Conservation (phyloP, 2,113 vertebrate species). For the Cervus canadensis region DNA sequence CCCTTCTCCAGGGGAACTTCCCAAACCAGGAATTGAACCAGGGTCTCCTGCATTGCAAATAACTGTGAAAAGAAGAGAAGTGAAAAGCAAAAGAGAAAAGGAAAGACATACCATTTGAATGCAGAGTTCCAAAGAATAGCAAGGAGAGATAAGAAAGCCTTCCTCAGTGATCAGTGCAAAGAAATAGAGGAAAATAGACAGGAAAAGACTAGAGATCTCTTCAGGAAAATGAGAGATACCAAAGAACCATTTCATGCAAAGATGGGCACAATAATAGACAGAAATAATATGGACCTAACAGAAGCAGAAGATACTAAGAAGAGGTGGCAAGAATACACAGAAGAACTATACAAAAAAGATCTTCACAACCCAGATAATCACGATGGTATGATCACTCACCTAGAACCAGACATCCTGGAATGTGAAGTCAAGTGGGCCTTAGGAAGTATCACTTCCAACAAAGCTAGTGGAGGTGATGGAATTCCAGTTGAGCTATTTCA, state of each 20-base stretch:
- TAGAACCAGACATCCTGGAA: background rate
- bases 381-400: background rate
- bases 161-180: background rate
- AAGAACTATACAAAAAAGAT: background rate
- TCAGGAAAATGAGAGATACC: background rate
- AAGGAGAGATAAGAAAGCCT: background rate
- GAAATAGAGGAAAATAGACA: background rate
- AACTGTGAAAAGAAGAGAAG: background rate
- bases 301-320: background rate
- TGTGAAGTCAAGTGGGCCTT: background rate
- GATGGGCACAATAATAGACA: background rate
- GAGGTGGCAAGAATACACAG: background rate
- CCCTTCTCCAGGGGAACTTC: background rate
- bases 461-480: background rate
- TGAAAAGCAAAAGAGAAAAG: background rate
- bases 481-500: background rate
- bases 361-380: background rate
- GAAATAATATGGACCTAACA: background rate
- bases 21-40: background rate
- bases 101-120: background rate
- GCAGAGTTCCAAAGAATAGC: background rate
- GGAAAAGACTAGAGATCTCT: background rate
- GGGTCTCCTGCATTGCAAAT: background rate
- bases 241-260: background rate
- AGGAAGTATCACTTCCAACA: background rate